These are phyloP conservation scores for Augochlorella aurata DNA, from an alignment of 2,888 invertebrate genomes.

Conservation along the genomic window DNA sequence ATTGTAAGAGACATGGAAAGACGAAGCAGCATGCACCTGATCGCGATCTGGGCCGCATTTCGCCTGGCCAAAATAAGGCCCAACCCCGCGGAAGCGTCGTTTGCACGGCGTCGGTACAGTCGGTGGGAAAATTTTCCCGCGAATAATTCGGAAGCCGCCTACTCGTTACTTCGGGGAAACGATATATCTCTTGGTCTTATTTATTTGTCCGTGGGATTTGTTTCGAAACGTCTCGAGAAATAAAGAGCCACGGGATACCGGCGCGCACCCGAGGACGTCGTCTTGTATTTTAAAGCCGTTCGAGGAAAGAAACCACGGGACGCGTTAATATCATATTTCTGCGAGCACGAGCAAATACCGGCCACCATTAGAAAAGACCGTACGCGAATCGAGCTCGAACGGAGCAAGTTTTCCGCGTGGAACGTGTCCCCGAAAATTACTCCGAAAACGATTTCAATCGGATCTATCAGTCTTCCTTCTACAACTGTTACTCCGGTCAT, in stretches of 20 bases:
- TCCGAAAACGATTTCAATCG: too few species aligned
- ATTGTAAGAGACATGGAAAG: too few species aligned
- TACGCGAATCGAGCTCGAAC: constrained; percentile 10
- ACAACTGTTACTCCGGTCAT: not conserved
- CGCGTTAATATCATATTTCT: constrained; percentile 15
- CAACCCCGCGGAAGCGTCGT: not conserved
- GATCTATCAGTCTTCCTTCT: not conserved
- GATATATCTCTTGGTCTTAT: not conserved
- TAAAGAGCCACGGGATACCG: not conserved
- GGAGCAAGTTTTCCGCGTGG: not conserved
- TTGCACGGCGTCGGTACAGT: not conserved
- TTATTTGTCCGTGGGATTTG: constrained; percentile 18
- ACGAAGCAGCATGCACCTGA: too few species aligned
- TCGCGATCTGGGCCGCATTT: too few species aligned
- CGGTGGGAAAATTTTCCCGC: not conserved
- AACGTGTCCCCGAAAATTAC: not conserved
- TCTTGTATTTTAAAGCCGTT: constrained; percentile 42
- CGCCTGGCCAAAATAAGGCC: not conserved
- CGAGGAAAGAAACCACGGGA: constrained; percentile 19
- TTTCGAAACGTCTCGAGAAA: constrained; percentile 18
- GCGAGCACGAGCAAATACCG: constrained; percentile 26
- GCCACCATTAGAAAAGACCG: not conserved
- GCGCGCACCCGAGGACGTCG: not conserved
- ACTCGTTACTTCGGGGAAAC: constrained; percentile 22
- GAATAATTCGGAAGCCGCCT: constrained; percentile 8